These are phyloP conservation scores for Tragelaphus imberbis DNA, from an alignment of 2,113 vertebrate genomes.

Conservation along the genomic window DNA sequence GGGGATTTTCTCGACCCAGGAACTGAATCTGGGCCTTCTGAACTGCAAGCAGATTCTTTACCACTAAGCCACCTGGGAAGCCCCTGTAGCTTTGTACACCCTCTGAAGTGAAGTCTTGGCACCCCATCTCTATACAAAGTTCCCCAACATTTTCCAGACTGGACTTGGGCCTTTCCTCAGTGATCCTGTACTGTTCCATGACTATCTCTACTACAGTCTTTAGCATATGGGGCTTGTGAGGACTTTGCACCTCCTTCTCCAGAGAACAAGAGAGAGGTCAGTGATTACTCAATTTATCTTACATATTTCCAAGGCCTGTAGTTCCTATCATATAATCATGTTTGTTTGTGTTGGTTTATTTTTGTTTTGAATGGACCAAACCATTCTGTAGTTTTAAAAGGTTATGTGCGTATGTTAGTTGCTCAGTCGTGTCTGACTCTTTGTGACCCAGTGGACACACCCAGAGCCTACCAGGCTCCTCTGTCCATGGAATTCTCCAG, in stretches of 20 bases:
- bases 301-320: not conserved
- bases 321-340: not conserved
- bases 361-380: not conserved
- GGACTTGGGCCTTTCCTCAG: not conserved
- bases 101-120: not conserved
- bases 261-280: not conserved
- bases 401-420: not conserved
- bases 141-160: not conserved
- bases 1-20: not conserved
- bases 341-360: not conserved
- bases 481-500: not conserved
- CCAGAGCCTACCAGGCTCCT: not conserved
- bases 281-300: not conserved
- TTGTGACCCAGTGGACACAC: not conserved
- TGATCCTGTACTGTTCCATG: rapidly evolving
- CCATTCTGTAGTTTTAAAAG: not conserved
- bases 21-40: not conserved
- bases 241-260: not conserved
- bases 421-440: not conserved
- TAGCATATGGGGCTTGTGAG: rapidly evolving
- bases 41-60: not conserved
- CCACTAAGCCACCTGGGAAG: not conserved
- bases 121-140: not conserved
- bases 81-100: not conserved
- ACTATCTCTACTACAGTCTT: not conserved